These are phyloP conservation scores for Syritta pipiens DNA, from an alignment of 2,888 invertebrate genomes.

Conservation along the genomic window DNA sequence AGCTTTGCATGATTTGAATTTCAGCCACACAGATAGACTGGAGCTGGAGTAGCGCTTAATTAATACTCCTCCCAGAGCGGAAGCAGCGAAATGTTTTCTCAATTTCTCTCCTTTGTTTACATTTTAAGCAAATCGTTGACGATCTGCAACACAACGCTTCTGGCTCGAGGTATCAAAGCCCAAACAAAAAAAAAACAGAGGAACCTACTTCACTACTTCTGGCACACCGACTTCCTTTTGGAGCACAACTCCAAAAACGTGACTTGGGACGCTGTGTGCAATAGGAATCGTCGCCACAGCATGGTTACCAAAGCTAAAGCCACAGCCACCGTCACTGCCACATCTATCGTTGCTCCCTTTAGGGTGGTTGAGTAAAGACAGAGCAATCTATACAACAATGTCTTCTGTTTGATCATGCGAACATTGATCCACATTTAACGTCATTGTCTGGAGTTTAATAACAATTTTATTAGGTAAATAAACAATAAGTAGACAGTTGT, in stretches of 20 bases:
- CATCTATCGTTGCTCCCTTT: constrained; percentile 16
- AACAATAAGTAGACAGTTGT: constrained; percentile 46
- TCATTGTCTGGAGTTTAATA: constrained; percentile 60
- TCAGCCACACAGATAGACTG: too few relatives aligned
- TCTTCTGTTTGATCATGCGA: constrained; percentile 59
- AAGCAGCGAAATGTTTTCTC: constrained; percentile 37
- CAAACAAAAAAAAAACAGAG: constrained; percentile 1
- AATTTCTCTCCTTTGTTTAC: constrained; percentile 60
- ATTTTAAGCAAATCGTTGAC: constrained; percentile 59
- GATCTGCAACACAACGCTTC: constrained; percentile 57
- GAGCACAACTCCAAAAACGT: constrained; percentile 56
- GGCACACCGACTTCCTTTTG: too few relatives aligned
- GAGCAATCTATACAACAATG: constrained; percentile 48
- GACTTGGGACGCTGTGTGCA: constrained; percentile 54
- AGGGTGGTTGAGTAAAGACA: constrained; percentile 29
- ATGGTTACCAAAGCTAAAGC: constrained; percentile 5
- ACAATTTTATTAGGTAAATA: constrained; percentile 61
- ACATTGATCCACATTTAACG: constrained; percentile 65
- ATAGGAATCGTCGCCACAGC: constrained; percentile 31
- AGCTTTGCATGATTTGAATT: constrained; percentile 55
- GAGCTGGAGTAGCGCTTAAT: constrained; percentile 28
- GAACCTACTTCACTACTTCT: constrained; percentile 26
- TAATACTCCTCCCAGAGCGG: constrained; percentile 23
- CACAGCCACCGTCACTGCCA: constrained; percentile 2
- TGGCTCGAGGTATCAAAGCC: constrained; percentile 32